phyloP scores from a whole-genome alignment of 1,140 invertebrate genomes.

The Zaprionus inermis region DNA sequence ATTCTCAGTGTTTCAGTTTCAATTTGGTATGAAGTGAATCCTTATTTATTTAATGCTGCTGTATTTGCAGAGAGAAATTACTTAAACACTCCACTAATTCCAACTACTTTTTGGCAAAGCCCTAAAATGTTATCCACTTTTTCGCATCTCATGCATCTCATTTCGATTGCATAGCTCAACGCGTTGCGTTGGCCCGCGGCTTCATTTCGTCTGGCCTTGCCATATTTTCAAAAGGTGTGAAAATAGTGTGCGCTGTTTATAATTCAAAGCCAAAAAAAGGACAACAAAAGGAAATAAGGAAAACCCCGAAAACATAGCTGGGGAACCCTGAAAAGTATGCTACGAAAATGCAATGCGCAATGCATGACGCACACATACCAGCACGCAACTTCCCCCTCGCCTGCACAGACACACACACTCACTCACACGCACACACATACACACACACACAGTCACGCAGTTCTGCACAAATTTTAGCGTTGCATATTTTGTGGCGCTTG shows the following conservation, averaged over 20 bases:
- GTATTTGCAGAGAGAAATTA: too few species aligned
- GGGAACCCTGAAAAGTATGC: conserved; percentile 39
- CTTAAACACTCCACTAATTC: too few species aligned
- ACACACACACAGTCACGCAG: conserved; percentile 17
- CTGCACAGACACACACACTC: conserved; percentile 1
- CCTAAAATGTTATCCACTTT: not conserved
- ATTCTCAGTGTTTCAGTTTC: not conserved
- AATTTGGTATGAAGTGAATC: not conserved
- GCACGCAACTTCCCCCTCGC: not conserved
- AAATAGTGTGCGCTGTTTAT: conserved; percentile 63
- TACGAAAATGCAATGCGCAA: conserved; percentile 61
- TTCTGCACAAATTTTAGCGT: conserved; percentile 67
- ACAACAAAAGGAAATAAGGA: conserved; percentile 6
- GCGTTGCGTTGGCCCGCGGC: conserved; percentile 41
- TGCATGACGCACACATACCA: conserved; percentile 20
- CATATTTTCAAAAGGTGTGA: conserved; percentile 57
- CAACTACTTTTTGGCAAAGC: not conserved
- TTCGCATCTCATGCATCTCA: conserved; percentile 1
- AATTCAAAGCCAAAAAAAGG: conserved; percentile 58
- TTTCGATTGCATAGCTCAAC: conserved; percentile 56
- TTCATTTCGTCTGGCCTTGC: conserved; percentile 14
- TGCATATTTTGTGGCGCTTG: conserved; percentile 78
- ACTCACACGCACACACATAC: not conserved
- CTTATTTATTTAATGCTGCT: not conserved
- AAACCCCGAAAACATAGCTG: conserved; percentile 25